Evolutionary conservation across 2,797 vertebrate species (phyloP).

Genomic region (Acipenser transmontanus): DNA sequence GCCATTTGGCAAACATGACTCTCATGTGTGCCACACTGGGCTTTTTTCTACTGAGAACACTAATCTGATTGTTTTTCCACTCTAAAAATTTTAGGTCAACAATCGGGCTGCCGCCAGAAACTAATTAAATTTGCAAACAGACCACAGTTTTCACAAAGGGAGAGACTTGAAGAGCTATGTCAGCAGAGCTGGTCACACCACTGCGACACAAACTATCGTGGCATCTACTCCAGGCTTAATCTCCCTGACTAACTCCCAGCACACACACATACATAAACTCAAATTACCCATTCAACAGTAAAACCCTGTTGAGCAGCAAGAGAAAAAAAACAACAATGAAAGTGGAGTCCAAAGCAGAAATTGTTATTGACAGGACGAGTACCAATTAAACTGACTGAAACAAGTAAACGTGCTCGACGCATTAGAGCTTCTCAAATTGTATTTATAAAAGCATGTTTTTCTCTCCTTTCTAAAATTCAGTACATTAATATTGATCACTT

Average conservation of each 20-base stretch:
- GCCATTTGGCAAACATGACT: constrained; percentile 58
- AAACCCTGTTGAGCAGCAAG: constrained; percentile 49
- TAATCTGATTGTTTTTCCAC: constrained; percentile 73
- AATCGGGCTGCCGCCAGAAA: constrained; percentile 68
- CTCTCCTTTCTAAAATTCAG: too few species aligned
- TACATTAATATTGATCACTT: too few species aligned
- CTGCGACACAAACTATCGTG: constrained; percentile 60
- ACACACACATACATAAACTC: constrained; percentile 54
- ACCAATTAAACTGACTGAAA: constrained; percentile 42
- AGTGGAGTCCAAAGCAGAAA: constrained; percentile 46
- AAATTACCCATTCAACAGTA: constrained; percentile 59
- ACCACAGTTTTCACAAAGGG: constrained; percentile 60
- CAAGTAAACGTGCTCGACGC: background rate
- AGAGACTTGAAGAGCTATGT: constrained; percentile 63
- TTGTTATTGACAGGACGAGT: constrained; percentile 47
- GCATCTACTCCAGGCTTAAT: constrained; percentile 54
- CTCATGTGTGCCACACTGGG: constrained; percentile 42
- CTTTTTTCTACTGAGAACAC: constrained; percentile 57
- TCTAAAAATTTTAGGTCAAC: constrained; percentile 69
- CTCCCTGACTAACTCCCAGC: constrained; percentile 55
- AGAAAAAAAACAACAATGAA: constrained; percentile 31
- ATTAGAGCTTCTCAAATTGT: background rate
- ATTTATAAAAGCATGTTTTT: background rate
- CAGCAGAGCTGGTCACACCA: constrained; percentile 57
- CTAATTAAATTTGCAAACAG: constrained; percentile 77